These are phyloP conservation scores for Heteromormyrus szaboi DNA, from an alignment of 2,797 vertebrate genomes.

Conservation along the genomic window DNA sequence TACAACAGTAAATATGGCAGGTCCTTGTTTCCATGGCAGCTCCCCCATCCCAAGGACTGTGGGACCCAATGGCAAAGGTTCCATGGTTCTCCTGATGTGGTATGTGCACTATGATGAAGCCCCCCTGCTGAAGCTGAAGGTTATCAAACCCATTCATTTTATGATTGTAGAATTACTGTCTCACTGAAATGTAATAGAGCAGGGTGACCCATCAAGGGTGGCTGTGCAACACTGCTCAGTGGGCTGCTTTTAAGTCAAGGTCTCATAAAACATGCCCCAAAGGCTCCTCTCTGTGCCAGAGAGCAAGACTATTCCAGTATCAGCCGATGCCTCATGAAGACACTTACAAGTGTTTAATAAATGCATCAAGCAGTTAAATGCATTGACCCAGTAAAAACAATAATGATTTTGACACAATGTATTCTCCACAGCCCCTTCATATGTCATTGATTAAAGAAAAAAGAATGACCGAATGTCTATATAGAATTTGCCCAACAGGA, in stretches of 20 bases:
- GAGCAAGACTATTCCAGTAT: not conserved
- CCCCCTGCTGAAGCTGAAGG: not conserved
- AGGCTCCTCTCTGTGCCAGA: not conserved
- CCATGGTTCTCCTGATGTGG: not conserved
- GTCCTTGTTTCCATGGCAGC: not conserved
- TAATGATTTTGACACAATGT: not conserved
- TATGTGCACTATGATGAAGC: not conserved
- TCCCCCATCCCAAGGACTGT: not conserved
- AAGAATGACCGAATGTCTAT: not conserved
- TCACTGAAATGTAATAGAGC: not conserved
- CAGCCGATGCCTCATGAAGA: not conserved
- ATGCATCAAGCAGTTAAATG: not conserved
- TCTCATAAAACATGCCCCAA: not conserved
- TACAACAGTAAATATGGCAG: not conserved
- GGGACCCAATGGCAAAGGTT: not conserved
- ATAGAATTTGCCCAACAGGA: not conserved
- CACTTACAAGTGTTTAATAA: not conserved
- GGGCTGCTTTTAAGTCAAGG: not conserved
- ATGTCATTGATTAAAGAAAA: not conserved
- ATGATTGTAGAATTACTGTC: not conserved
- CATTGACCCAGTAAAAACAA: not conserved
- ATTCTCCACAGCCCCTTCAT: not conserved
- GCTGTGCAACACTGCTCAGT: not conserved
- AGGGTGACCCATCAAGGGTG: not conserved
- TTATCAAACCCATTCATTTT: not conserved